Percentiles rank a stretch among this genome's conserved stretches.
Evolutionary conservation across 2,888 invertebrate species (phyloP).

Genomic region (Gonocerus acuteangulatus): DNA sequence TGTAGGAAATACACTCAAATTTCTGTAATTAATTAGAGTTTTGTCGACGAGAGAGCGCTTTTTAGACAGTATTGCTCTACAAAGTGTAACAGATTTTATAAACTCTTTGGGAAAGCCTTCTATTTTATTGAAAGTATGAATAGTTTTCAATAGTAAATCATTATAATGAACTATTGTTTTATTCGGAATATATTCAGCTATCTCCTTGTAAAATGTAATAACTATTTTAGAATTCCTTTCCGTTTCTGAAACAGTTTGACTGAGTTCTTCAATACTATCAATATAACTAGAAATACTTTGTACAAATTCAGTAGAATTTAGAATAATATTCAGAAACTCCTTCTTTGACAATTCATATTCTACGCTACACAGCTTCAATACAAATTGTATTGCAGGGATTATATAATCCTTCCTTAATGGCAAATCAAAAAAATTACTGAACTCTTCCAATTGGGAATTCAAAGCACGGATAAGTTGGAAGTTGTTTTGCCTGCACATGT

Average conservation of each 20-base stretch:
- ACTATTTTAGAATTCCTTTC: neutral
- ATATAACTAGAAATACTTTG: neutral
- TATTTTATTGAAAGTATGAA: neutral
- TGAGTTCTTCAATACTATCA: neutral
- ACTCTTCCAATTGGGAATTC: neutral
- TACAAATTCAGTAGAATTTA: neutral
- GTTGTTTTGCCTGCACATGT: too few species aligned
- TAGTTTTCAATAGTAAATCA: neutral
- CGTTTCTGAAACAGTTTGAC: neutral
- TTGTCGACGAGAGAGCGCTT: too few species aligned
- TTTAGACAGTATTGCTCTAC: too few species aligned
- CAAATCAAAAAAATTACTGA: neutral
- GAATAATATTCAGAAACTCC: neutral
- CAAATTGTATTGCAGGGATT: neutral
- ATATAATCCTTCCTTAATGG: neutral
- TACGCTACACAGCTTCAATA: neutral
- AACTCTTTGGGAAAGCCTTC: too few species aligned
- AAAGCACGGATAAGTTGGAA: too few species aligned
- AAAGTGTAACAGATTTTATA: too few species aligned
- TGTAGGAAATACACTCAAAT: neutral
- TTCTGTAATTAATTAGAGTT: neutral
- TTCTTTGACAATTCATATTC: neutral
- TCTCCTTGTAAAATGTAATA: neutral
- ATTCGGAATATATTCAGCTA: neutral
- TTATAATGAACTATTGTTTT: neutral